A percentile compares a stretch with the other conserved stretches of the same genome.
phyloP scores from a whole-genome alignment of 2,113 vertebrate species.

The Corythornis madagascariensis region DNA sequence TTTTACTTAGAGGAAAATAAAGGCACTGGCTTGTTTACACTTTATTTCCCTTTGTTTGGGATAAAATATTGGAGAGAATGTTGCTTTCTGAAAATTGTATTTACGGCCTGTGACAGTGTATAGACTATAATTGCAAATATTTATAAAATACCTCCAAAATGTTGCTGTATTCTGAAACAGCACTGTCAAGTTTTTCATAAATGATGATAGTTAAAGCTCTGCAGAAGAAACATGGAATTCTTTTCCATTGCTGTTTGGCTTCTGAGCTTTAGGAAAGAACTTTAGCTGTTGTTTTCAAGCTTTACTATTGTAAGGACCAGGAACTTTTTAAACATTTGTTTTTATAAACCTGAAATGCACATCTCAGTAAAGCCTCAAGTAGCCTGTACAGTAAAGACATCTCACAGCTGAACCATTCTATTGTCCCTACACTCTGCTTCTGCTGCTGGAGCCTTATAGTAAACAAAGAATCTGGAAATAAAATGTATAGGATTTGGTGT shows the following conservation, averaged over 20 bases:
- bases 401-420: background rate
- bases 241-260: background rate
- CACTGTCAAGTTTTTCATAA: background rate
- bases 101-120: background rate
- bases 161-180: background rate
- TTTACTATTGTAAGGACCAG: background rate
- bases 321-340: background rate
- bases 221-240: background rate
- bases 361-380: background rate
- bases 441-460: background rate
- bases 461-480: background rate
- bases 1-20: conserved; percentile 4
- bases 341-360: background rate
- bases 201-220: background rate
- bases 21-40: background rate
- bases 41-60: background rate
- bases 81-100: background rate
- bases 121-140: conserved; percentile 6
- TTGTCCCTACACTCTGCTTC: background rate
- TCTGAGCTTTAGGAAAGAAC: background rate
- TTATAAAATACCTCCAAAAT: background rate
- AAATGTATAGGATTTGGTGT: background rate
- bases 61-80: background rate
- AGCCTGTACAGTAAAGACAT: background rate
- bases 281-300: background rate